Percentiles rank a stretch among this genome's conserved stretches.
Evolutionary conservation across 35 echinoderm and acorn worm species (phyloP).

Genomic region (Nesometra sesokonis): DNA sequence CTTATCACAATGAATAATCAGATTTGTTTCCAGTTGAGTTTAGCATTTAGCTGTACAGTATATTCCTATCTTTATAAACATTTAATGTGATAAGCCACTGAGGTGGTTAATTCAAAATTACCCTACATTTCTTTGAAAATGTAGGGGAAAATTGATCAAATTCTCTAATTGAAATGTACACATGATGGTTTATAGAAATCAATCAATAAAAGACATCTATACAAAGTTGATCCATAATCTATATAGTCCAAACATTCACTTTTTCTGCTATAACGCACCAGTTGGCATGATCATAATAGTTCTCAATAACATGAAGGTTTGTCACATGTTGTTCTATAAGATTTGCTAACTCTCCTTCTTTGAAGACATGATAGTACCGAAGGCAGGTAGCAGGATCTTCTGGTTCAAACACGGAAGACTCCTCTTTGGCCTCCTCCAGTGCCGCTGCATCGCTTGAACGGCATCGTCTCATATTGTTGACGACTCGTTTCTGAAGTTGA

Average conservation of each 20-base stretch:
- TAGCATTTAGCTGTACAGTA: too few relatives aligned
- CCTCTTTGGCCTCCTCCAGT: neutral
- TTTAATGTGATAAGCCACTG: too few relatives aligned
- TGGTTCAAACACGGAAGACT: neutral
- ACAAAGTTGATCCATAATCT: too few relatives aligned
- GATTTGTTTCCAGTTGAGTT: too few relatives aligned
- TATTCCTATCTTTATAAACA: too few relatives aligned
- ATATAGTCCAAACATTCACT: constrained; percentile 91
- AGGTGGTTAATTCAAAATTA: too few relatives aligned
- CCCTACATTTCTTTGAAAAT: too few relatives aligned
- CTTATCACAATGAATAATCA: too few relatives aligned
- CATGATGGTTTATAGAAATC: too few relatives aligned
- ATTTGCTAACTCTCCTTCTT: constrained; percentile 77
- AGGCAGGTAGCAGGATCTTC: constrained; percentile 59
- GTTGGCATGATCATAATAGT: constrained; percentile 92
- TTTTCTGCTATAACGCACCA: constrained; percentile 99
- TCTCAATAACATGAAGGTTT: constrained; percentile 61
- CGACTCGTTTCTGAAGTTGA: neutral
- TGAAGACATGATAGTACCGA: constrained; percentile 92
- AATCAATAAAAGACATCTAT: too few relatives aligned
- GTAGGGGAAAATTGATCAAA: too few relatives aligned
- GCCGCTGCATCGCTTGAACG: neutral
- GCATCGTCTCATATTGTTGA: neutral
- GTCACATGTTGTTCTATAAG: constrained; percentile 77
- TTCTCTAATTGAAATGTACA: too few relatives aligned